Evolutionary conservation across 1,140 invertebrate genomes (phyloP), one percentile per base, ranked within the genome.

Genomic region (Drosophila guanche): DNA sequence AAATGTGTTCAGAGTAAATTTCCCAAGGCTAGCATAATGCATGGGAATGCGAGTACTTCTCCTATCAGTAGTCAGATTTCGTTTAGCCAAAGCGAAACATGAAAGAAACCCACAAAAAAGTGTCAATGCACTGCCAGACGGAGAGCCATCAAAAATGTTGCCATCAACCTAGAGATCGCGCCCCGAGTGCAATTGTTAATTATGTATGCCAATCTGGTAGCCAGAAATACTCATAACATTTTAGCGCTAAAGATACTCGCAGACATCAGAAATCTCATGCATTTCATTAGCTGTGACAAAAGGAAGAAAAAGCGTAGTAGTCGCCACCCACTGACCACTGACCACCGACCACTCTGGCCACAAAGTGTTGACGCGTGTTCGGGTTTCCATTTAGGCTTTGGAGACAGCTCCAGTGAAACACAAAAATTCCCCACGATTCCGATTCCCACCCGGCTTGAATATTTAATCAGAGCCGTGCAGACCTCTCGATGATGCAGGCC

Each of bases 361-460:
- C 72, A 75, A 70, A 65, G 77, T 79, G 76, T 76, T 77, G 73
- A 88, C 77, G 81, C 81, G 81, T 86, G 81, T 86, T 88, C 70
- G 54, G 81, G 88, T 81, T 86, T 80, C 79, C 77, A 86, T 81
- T 88, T 81, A 75, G 81, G 83, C 74, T 41, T 51, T 14, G 47
- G 29, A 65, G 46, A 27, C 22, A 41, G 25, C 22, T 12, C 33
- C 33, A 56, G 29, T 41, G 25, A 66, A 41, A 60, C 59, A 66
- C 8, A n/a, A 46, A 54, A 62, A 48, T 75, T 75, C 77, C 74
- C 59, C 58, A 52, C 63, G 25, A 74, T 65, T 78, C 61, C 58
- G 46, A 65, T 73, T 63, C 52, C 61, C 66, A 85, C 80, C 62
- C 62, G 84, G 65, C 25, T 37, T 29, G 81, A 65, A 86, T 86